Conservation (phyloP, 2,797 vertebrate genomes). For the Mionectes olivaceus region DNA sequence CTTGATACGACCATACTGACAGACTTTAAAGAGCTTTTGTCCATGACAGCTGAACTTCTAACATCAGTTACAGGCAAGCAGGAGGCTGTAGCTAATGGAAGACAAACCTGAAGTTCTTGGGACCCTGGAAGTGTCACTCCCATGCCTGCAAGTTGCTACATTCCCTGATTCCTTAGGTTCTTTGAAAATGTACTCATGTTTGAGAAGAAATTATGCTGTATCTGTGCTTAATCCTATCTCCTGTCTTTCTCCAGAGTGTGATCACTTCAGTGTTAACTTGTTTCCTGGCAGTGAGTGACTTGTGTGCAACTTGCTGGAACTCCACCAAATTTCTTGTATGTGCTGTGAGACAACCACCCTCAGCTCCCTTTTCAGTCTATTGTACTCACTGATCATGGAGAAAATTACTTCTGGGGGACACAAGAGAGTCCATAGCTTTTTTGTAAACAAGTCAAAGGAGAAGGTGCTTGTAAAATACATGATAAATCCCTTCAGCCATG, state of each 20-base stretch:
- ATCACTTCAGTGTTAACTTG: accelerated
- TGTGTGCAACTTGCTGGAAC: not conserved
- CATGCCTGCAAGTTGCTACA: not conserved
- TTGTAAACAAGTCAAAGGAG: not conserved
- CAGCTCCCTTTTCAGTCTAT: not conserved
- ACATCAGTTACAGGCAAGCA: not conserved
- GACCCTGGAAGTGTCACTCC: not conserved
- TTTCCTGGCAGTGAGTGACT: not conserved
- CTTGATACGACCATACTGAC: not conserved
- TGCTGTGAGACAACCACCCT: not conserved
- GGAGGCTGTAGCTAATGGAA: not conserved
- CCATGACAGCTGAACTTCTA: not conserved
- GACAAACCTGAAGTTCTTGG: not conserved
- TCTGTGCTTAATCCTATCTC: not conserved
- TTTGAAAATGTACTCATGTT: not conserved
- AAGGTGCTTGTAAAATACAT: not conserved
- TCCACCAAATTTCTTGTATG: not conserved
- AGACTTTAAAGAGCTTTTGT: not conserved
- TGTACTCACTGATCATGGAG: not conserved
- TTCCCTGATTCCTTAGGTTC: not conserved
- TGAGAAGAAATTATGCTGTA: not conserved
- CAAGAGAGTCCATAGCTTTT: not conserved
- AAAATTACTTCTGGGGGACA: not conserved
- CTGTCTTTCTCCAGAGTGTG: not conserved
- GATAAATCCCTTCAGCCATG: not conserved